Conservation (phyloP, 2,888 invertebrate species). For the Stictocephala bisonia region DNA sequence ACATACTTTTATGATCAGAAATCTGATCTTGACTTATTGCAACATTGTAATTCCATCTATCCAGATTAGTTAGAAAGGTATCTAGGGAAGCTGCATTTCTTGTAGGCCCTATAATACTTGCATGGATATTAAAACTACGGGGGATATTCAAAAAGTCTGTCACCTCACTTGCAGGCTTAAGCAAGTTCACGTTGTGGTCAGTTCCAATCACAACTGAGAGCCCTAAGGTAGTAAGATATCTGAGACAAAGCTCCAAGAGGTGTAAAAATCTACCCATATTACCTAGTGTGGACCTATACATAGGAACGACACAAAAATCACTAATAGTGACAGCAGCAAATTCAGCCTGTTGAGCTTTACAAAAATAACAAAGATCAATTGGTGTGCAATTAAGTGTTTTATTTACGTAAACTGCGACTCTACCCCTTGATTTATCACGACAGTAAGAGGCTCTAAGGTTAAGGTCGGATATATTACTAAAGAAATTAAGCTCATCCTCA, state of each 20-base stretch:
- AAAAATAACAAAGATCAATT: not conserved
- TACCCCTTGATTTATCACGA: not conserved
- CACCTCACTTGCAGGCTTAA: not conserved
- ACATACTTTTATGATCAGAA: constrained; percentile 35
- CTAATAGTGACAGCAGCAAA: constrained; percentile 21
- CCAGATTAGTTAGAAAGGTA: constrained; percentile 22
- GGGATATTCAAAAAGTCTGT: constrained; percentile 12
- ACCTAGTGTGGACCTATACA: constrained; percentile 14
- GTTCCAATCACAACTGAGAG: constrained; percentile 11
- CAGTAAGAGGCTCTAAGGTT: not conserved
- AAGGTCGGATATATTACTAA: constrained; percentile 5
- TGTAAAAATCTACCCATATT: not conserved
- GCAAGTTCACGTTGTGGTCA: constrained; percentile 20
- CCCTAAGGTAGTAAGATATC: not conserved
- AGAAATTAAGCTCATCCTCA: not conserved
- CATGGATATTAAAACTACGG: constrained; percentile 8
- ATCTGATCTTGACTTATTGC: constrained; percentile 15
- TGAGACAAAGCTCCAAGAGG: not conserved
- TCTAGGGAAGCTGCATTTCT: constrained; percentile 22
- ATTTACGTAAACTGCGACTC: constrained; percentile 18
- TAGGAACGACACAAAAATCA: not conserved
- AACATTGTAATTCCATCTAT: constrained; percentile 13
- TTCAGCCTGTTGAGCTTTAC: not conserved
- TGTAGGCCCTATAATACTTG: constrained; percentile 1
- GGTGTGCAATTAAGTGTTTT: not conserved